Evolutionary conservation across 1,140 invertebrate genomes (phyloP).

Genomic region (Prorops nasuta): DNA sequence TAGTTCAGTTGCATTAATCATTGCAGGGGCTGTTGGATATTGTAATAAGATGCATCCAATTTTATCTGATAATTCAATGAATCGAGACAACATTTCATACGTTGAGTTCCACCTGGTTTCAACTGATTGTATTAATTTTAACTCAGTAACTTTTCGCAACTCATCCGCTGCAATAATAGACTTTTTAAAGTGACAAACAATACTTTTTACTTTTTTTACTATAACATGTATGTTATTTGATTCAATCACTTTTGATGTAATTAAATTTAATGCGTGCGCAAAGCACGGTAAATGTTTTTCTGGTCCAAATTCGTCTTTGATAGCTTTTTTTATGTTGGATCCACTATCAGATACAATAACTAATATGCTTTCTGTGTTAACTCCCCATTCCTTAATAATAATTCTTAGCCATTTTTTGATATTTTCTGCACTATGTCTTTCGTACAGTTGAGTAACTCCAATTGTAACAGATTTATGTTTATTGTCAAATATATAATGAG

Average conservation of each 20-base stretch:
- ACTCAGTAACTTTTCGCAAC: background rate
- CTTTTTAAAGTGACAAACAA: constrained; percentile 2
- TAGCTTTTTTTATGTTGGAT: constrained; percentile 7
- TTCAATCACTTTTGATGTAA: background rate
- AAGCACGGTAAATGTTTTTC: constrained; percentile 11
- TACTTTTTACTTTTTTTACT: background rate
- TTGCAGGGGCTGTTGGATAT: background rate
- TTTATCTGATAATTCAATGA: background rate
- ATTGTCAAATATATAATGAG: constrained; percentile 1
- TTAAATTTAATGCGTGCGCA: constrained; percentile 3
- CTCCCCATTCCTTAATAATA: background rate
- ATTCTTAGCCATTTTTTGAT: background rate
- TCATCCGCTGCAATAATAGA: background rate
- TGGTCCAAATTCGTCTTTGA: constrained; percentile 7
- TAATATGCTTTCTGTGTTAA: background rate
- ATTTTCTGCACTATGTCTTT: constrained; percentile 11
- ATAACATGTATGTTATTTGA: too few species aligned
- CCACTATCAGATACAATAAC: constrained; percentile 6
- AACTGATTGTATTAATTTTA: background rate
- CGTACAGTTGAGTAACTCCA: background rate
- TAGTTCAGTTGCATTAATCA: background rate
- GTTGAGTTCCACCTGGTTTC: constrained; percentile 6
- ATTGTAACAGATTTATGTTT: background rate
- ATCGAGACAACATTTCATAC: background rate
- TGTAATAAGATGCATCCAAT: background rate